A percentile compares a stretch with the other conserved stretches of the same genome.
phyloP scores from a whole-genome alignment of 2,113 vertebrate genomes.

The Ailurus styani region DNA sequence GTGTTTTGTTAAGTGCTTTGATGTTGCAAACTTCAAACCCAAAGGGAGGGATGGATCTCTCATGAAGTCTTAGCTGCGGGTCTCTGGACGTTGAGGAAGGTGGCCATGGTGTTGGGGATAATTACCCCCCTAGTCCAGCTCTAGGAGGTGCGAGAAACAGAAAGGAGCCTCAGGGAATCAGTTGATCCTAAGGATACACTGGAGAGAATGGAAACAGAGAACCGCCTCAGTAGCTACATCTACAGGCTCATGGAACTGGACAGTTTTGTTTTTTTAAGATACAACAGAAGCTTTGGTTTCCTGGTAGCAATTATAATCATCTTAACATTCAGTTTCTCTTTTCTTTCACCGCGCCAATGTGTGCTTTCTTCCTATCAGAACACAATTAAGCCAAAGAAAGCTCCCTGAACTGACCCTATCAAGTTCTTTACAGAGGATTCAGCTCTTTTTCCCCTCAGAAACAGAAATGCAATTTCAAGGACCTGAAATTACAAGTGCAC shows the following conservation, averaged over 20 bases:
- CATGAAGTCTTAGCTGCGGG: not conserved
- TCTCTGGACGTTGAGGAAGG: not conserved
- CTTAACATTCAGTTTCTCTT: not conserved
- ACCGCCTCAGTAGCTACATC: not conserved
- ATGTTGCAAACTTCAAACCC: slow-evolving; percentile 33
- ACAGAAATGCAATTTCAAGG: not conserved
- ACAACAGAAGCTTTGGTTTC: not conserved
- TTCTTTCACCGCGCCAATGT: not conserved
- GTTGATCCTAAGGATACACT: slow-evolving; percentile 26
- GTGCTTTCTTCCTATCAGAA: not conserved
- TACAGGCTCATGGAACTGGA: not conserved
- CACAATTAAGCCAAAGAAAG: not conserved
- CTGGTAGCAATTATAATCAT: not conserved
- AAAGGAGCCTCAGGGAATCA: slow-evolving; percentile 4
- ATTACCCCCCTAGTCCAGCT: not conserved
- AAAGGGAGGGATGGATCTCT: not conserved
- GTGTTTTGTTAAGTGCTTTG: slow-evolving; percentile 31
- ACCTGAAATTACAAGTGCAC: not conserved
- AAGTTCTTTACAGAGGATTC: not conserved
- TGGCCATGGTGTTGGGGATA: not conserved
- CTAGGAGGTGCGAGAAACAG: not conserved
- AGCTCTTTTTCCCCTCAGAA: not conserved
- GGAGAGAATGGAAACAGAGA: not conserved
- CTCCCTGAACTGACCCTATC: not conserved
- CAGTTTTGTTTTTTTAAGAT: not conserved